phyloP scores from a whole-genome alignment of 2,888 invertebrate species.

The Eupelmus urozonus region DNA sequence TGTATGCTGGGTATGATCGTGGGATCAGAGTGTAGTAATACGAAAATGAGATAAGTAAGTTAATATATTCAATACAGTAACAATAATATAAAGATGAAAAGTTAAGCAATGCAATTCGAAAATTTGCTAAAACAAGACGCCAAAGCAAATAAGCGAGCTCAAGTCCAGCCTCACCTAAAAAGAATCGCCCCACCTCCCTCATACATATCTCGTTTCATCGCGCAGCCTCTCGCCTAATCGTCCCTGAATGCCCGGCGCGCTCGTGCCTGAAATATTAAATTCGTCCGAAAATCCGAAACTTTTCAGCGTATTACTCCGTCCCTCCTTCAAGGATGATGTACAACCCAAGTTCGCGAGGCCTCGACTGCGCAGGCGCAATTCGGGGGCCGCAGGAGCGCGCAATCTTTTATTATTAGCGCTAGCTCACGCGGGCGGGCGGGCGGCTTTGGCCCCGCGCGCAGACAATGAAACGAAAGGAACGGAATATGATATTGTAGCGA shows the following conservation, averaged over 20 bases:
- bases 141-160: background rate
- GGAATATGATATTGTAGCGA: constrained; percentile 76
- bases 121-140: too few species aligned
- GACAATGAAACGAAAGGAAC: constrained; percentile 78
- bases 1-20: too few species aligned
- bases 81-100: background rate
- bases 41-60: too few species aligned
- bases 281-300: constrained; percentile 74
- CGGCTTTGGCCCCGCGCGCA: constrained; percentile 76
- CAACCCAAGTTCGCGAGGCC: constrained; percentile 71
- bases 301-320: constrained; percentile 71
- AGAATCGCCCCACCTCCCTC: background rate
- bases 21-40: too few species aligned
- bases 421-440: too few species aligned
- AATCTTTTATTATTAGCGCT: constrained; percentile 78
- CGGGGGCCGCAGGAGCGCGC: constrained; percentile 61
- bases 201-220: constrained; percentile 46
- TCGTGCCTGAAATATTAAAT: constrained; percentile 76
- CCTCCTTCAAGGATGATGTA: constrained; percentile 74
- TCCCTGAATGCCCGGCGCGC: constrained; percentile 59
- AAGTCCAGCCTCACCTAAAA: too few species aligned
- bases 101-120: too few species aligned
- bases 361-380: background rate
- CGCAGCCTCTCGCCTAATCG: constrained; percentile 51
- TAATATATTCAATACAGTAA: background rate